Evolutionary conservation across 2,888 invertebrate genomes (phyloP), one percentile per base, ranked within the genome.

Genomic region (Dendrolimus houi): DNA sequence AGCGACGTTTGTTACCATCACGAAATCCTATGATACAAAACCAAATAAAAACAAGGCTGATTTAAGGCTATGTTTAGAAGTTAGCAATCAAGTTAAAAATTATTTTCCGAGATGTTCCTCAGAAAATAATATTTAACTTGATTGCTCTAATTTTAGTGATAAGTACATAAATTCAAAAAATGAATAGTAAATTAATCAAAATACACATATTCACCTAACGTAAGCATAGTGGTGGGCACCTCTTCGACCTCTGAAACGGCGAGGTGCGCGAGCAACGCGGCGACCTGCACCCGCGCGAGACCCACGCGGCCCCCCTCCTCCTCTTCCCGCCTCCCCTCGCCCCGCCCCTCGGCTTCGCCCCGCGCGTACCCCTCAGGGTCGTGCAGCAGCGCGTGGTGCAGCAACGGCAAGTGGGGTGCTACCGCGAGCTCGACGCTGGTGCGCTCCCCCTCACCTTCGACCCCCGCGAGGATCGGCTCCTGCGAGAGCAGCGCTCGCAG

Each of bases 221-320:
- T 86, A 58, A 86, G 87, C 75, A 93, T 91, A 83, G 95, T 94
- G 75, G 92, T 90, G 77, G 94, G 92, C 70, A 98, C 92, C 72
- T 93, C 93, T 66, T 92, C 87, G 77, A 94, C 94, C 76, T 95
- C 94, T 57, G 95, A 94, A 63, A 93, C 90, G 66, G 97, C 91
- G 70, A 97, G 91, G 59, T 94, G 94, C 64, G 95, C 94, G 74
- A 97, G 92, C 67, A 98, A 92, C 77, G 94, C 94, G 61, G 95
- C 94, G 67, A 96, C 94, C 82, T 96, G 95, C 63, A 92, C 76
- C 60, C 96, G 95, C 66, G 93, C 64, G 94, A 94, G 66, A 56
- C 92, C 87, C 92, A 94, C 94, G 92, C 54, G n/a, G 10, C 47
- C 54, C 52, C 52, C 41, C 42, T 53, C 52, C n/a, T 41, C 54